phyloP scores from a whole-genome alignment of 1,140 invertebrate genomes.

The Ectropis grisescens region DNA sequence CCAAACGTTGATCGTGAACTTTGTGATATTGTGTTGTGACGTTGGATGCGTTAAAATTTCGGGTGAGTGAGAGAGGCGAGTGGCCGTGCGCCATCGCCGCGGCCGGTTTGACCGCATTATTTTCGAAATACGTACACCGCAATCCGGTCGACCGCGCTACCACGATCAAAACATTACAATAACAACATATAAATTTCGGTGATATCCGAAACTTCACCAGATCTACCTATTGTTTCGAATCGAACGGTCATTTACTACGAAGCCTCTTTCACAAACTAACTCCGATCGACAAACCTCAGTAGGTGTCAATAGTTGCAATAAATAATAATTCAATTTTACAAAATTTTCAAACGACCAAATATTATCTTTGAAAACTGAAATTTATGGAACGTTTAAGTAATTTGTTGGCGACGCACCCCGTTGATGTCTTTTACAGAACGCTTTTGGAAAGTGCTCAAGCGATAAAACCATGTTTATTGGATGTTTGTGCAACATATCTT shows the following conservation, averaged over 20 bases:
- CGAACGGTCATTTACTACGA: no score
- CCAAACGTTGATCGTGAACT: constrained; percentile 60
- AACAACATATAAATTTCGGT: constrained; percentile 41
- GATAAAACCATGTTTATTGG: constrained; percentile 21
- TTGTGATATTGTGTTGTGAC: constrained; percentile 46
- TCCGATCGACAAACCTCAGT: background rate
- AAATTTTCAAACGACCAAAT: no score
- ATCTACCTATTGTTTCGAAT: no score
- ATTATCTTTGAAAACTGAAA: no score
- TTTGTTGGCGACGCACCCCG: constrained; percentile 32
- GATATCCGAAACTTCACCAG: constrained; percentile 16
- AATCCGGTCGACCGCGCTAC: constrained; percentile 52
- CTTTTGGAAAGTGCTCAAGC: constrained; percentile 40
- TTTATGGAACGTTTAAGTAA: no score
- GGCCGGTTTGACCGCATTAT: constrained; percentile 68
- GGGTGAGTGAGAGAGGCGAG: constrained; percentile 64
- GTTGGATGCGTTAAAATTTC: constrained; percentile 67
- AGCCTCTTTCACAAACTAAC: constrained; percentile 7
- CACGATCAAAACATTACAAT: constrained; percentile 62
- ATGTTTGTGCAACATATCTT: constrained; percentile 23
- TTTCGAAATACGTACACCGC: constrained; percentile 63
- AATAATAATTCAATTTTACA: no score
- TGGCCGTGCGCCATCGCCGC: constrained; percentile 45
- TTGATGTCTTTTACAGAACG: constrained; percentile 64
- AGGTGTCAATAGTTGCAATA: no score